Percentiles rank a stretch among this genome's conserved stretches.
Conservation (phyloP, 2,888 invertebrate species). For the Aleiodes testaceus region DNA sequence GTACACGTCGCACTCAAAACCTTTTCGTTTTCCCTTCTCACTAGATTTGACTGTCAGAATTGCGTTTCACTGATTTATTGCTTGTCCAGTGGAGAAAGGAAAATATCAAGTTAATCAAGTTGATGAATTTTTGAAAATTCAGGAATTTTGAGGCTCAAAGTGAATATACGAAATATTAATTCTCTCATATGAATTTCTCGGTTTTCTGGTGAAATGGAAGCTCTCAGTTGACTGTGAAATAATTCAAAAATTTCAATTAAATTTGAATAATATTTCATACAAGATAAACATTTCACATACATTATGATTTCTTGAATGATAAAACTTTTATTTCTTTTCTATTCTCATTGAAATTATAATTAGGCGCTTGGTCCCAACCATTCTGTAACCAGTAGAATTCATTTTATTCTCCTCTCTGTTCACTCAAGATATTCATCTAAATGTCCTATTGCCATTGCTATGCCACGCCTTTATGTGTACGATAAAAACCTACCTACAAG, state of each 20-base stretch:
- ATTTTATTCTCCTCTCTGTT: constrained; percentile 13
- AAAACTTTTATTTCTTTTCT: constrained; percentile 45
- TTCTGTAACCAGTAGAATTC: constrained; percentile 2
- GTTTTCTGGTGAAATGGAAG: too few relatives aligned
- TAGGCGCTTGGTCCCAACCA: constrained; percentile 42
- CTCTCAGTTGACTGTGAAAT: too few relatives aligned
- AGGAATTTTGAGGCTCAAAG: not conserved
- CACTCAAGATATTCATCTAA: constrained; percentile 30
- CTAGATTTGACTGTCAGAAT: not conserved
- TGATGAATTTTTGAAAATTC: constrained; percentile 28
- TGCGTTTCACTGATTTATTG: constrained; percentile 39
- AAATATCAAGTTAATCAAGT: not conserved
- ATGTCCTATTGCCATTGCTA: constrained; percentile 23
- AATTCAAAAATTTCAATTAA: not conserved
- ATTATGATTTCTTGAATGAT: constrained; percentile 8
- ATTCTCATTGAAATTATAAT: constrained; percentile 57
- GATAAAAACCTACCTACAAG: not conserved
- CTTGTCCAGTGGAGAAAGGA: not conserved
- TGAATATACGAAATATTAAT: too few relatives aligned
- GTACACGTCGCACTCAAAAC: constrained; percentile 11
- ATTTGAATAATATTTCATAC: constrained; percentile 10
- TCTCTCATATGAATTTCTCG: too few relatives aligned
- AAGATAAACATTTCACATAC: constrained; percentile 8
- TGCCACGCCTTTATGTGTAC: constrained; percentile 42
- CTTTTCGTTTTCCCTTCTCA: not conserved